Conservation (phyloP, 2,113 vertebrate genomes). For the Tichodroma muraria region DNA sequence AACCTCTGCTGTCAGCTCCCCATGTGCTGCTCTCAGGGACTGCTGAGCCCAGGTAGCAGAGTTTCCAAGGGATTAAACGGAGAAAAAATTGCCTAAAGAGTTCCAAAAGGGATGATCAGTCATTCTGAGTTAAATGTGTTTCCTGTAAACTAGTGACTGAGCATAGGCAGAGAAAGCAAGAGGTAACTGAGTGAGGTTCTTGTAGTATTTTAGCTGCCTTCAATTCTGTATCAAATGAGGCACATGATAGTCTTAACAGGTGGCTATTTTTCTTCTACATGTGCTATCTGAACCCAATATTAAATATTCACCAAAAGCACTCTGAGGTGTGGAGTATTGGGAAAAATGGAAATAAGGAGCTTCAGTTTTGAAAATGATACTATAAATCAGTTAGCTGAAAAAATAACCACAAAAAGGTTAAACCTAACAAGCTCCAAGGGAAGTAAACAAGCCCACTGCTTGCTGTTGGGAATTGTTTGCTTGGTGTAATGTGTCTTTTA, state of each 20-base stretch:
- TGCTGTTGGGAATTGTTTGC: background rate
- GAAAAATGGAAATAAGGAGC: background rate
- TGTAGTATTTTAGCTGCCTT: background rate
- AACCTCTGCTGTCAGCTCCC: accelerated
- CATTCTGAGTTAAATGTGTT: background rate
- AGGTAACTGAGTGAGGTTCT: background rate
- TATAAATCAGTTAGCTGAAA: background rate
- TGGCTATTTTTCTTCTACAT: background rate
- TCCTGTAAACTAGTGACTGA: background rate
- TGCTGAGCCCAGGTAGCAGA: background rate
- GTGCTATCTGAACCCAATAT: background rate
- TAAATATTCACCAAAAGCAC: background rate
- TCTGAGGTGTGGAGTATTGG: background rate
- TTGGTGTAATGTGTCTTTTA: background rate
- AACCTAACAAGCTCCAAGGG: background rate
- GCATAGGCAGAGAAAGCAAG: background rate
- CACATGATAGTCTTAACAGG: background rate
- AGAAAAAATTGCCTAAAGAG: background rate
- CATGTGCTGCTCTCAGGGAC: background rate
- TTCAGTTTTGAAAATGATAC: background rate
- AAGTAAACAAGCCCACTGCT: background rate
- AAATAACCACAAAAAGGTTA: background rate
- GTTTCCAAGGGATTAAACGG: background rate
- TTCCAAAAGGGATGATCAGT: background rate
- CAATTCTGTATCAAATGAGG: background rate